These are phyloP conservation scores for Cantharis flavilabris DNA, from an alignment of 2,888 invertebrate species.

Conservation along the genomic window DNA sequence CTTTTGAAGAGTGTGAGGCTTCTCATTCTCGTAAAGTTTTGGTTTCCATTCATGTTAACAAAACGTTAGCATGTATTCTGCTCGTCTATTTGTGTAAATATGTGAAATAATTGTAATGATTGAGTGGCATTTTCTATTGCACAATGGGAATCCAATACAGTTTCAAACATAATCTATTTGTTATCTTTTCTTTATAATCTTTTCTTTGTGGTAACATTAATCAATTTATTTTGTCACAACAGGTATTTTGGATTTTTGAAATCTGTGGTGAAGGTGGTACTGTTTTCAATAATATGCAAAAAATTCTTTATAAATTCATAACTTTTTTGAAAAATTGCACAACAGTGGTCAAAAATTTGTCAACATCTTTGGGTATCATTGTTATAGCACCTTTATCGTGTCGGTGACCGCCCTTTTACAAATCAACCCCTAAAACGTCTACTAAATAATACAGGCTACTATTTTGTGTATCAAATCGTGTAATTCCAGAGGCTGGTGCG, in stretches of 20 bases:
- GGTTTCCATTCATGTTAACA: slow-evolving; percentile 22
- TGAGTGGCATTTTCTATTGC: not conserved
- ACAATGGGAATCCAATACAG: not conserved
- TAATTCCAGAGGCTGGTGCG: slow-evolving; percentile 55
- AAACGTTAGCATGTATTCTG: slow-evolving; percentile 13
- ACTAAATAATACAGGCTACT: slow-evolving; percentile 42
- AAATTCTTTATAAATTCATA: slow-evolving; percentile 11
- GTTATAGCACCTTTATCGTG: slow-evolving; percentile 43
- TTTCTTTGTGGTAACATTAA: not conserved
- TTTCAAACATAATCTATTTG: not conserved
- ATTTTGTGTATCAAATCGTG: slow-evolving; percentile 55
- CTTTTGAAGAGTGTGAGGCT: slow-evolving; percentile 26
- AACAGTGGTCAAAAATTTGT: slow-evolving; percentile 49
- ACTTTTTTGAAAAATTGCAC: slow-evolving; percentile 47
- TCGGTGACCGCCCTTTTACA: slow-evolving; percentile 46
- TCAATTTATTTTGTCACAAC: not conserved
- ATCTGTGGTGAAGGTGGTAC: not conserved
- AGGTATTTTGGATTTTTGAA: not conserved
- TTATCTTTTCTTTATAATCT: not conserved
- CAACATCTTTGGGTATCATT: slow-evolving; percentile 45
- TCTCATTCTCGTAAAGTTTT: slow-evolving; percentile 20
- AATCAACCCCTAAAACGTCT: slow-evolving; percentile 41
- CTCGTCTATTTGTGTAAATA: slow-evolving; percentile 24
- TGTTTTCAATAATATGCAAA: not conserved
- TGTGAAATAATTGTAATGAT: slow-evolving; percentile 15